Base-by-base conservation (phyloP, 35 echinoderm and acorn worm species). In the Holothuria glaberrima region DNA sequence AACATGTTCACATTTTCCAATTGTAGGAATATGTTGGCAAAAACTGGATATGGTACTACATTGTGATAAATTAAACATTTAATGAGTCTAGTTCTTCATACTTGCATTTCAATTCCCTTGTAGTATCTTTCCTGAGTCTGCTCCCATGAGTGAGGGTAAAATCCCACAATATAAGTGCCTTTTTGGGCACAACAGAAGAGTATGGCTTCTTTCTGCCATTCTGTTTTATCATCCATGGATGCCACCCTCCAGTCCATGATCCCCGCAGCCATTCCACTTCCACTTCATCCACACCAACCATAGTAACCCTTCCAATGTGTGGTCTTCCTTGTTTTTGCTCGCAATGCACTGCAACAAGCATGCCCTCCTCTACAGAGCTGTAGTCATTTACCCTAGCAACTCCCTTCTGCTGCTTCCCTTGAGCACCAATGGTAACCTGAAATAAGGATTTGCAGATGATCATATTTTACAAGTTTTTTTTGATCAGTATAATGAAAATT, bases 141-240 rank as follows among this genome's bases (percentile, higher is more conserved):
- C 32, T 5, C 16, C 32, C 32, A 12, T 38, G 31, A 17, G 30
- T 74, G 18, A 74, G 4, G 6, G 70, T 36, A 36, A 74, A 74
- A 35, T 74, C 70, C 70, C 70, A 74, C 38, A 74, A 74, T 30
- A 74, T 74, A 12, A 74, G 6, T 33, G 70, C 26, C 3, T 74
- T 74, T 35, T 74, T 30, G 20, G 70, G 30, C 0, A 74, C 70
- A 30, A 74, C 9, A 30, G 70, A 74, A 33, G 70, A 33, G 38
- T 74, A 74, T 9, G 31, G 32, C 20, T 74, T 74, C 70, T 38
- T 54, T 12, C 50, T 54, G 50, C 50, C 50, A 14, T 54, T 54
- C 50, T 54, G 9, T 54, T 12, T 12, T 5, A 54, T 14, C 12
- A 1, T 54, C 50, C 50, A 54, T 54, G 50, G 50, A 54, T 54